Evolutionary conservation across 2,888 invertebrate species (phyloP).

Genomic region (Philaethria dido): DNA sequence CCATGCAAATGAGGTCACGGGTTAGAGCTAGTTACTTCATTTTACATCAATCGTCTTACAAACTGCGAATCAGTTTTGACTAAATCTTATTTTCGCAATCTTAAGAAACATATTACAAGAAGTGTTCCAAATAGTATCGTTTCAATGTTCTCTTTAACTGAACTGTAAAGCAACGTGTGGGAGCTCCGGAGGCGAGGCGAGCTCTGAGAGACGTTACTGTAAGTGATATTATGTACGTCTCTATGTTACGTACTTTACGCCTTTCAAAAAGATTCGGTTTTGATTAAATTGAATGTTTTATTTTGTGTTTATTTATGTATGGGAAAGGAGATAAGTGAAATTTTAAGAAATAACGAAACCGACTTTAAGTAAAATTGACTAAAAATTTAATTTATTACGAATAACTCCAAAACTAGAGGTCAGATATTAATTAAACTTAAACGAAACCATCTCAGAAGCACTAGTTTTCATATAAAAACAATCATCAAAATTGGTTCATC

Average conservation of each 20-base stretch:
- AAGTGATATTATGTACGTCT: neutral
- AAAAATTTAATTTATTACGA: too few relatives aligned
- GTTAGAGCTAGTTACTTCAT: too few relatives aligned
- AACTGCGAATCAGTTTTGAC: neutral
- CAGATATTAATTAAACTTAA: too few relatives aligned
- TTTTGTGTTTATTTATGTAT: neutral
- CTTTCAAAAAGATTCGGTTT: neutral
- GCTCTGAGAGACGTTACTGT: neutral
- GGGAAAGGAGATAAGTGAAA: neutral
- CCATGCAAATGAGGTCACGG: too few relatives aligned
- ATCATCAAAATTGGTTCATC: too few relatives aligned
- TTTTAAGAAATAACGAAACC: too few relatives aligned
- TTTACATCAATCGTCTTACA: neutral
- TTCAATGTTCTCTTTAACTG: conserved; percentile 12
- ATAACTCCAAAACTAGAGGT: too few relatives aligned
- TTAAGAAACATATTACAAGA: conserved; percentile 13
- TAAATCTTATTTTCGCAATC: neutral
- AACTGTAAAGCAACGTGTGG: neutral
- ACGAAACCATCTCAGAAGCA: too few relatives aligned
- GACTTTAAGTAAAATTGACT: too few relatives aligned
- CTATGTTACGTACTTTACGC: neutral
- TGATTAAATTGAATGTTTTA: conserved; percentile 12
- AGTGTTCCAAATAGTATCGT: conserved; percentile 7
- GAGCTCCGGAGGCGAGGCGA: neutral
- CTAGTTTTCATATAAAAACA: too few relatives aligned